phyloP scores from a whole-genome alignment of 2,113 vertebrate genomes.

The Probosciger aterrimus region DNA sequence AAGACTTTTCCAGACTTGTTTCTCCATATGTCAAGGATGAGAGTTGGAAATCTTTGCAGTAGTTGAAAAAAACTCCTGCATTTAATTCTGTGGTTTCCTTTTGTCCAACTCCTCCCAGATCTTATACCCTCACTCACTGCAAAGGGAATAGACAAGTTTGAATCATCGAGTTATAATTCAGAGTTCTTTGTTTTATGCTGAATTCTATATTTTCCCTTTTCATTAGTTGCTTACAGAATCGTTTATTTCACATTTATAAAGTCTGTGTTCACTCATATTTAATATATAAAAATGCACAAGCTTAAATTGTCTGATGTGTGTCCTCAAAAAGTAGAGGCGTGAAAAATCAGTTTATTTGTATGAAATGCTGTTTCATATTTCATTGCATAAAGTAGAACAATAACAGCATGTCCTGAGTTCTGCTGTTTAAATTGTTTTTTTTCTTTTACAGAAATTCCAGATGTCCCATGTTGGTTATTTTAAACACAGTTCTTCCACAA shows the following conservation, averaged over 20 bases:
- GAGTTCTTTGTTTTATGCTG: not conserved
- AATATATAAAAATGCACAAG: not conserved
- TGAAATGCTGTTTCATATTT: not conserved
- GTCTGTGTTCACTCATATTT: not conserved
- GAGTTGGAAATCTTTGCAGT: not conserved
- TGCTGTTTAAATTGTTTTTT: not conserved
- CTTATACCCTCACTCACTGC: not conserved
- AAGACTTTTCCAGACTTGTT: not conserved
- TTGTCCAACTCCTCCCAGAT: not conserved
- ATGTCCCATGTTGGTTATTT: slow-evolving; percentile 49
- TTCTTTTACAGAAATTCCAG: slow-evolving; percentile 79
- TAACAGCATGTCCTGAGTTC: not conserved
- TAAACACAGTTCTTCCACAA: slow-evolving; percentile 40
- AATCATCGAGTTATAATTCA: not conserved
- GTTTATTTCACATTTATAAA: not conserved
- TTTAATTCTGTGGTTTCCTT: not conserved
- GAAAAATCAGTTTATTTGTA: not conserved
- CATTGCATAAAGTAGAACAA: not conserved
- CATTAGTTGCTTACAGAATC: not conserved
- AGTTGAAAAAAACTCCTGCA: not conserved
- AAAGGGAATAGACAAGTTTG: not conserved
- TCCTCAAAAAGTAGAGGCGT: not conserved
- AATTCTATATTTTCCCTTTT: not conserved
- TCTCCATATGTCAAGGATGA: not conserved
- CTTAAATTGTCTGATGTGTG: not conserved